Base-by-base conservation (phyloP, 2,888 invertebrate species). In the Cantharis rustica region DNA sequence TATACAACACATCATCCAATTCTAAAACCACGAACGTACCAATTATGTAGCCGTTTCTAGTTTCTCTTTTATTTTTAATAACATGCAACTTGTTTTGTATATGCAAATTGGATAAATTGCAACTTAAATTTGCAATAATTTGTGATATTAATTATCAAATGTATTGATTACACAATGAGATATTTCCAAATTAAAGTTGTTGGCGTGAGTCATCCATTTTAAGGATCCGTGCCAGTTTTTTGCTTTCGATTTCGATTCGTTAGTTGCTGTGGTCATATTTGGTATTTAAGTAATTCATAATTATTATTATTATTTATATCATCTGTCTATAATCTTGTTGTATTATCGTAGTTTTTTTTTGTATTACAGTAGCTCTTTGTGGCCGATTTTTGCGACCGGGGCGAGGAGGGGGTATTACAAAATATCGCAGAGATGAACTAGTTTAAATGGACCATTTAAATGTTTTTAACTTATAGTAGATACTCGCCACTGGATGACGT, bases 1-100 rank as follows among this genome's bases (percentile, higher is more conserved):
- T 73, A 73, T 73, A 73, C 61, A 69, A 73, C 68, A 62, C 68
- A 69, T 16, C 16, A 47, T 62, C 17, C 73, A 62, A 16, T 17
- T 61, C 16, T 69, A 69, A 72, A 69, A 31, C 73, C 62, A n/a
- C n/a, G 17, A 69, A 68, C 68, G 27, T 17, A 47, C 13, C 17
- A 69, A 62, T 62, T 47, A 47, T 47, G 47, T 47, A 47, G n/a
- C n/a, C n/a, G 47, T 47, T 47, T 47, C 47, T 47, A 47, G 13
- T 47, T 47, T 47, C 47, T 47, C 47, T 47, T 47, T 47, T 47
- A 47, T 47, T 47, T 47, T 47, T n/a, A 47, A 47, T 47, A 47
- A 47, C 47, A 47, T 47, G 47, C 47, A 47, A 47, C 47, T 47
- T 47, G n/a, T n/a, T 47, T 47, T n/a, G n/a, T 47, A n/a, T n/a